Percentiles rank a stretch among this genome's conserved stretches.
These are phyloP conservation scores for Hypsopygia costalis DNA, from an alignment of 2,888 invertebrate genomes.

Conservation along the genomic window DNA sequence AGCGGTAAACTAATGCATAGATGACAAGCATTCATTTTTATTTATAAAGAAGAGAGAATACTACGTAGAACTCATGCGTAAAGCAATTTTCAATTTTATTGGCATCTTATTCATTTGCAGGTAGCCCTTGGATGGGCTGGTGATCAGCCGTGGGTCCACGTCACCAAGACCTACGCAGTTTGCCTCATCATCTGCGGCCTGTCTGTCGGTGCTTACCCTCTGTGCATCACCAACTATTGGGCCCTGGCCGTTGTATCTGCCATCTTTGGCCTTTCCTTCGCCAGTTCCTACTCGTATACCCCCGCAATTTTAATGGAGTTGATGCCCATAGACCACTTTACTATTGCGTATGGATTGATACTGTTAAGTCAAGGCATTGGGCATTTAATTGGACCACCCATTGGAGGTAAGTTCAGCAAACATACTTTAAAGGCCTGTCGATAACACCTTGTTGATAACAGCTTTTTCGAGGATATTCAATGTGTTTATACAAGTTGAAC, in stretches of 20 bases:
- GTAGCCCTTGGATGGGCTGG: conserved; percentile 92
- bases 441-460: too few species aligned
- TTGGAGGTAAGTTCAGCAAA: conserved; percentile 90
- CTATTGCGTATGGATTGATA: conserved; percentile 94
- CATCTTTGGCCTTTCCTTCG: conserved; percentile 93
- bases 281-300: conserved; percentile 94
- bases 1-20: too few species aligned
- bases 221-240: conserved; percentile 73
- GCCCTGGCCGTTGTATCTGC: conserved; percentile 74
- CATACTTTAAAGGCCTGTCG: too few species aligned
- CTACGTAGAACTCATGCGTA: too few species aligned
- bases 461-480: too few species aligned
- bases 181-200: conserved; percentile 86
- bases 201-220: conserved; percentile 81
- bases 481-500: too few species aligned
- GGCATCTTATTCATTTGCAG: conserved; percentile 63
- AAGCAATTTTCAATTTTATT: too few species aligned
- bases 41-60: too few species aligned
- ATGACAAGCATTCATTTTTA: too few species aligned
- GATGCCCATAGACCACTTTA: conserved; percentile 94
- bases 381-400: conserved; percentile 94
- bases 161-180: conserved; percentile 89
- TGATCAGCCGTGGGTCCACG: conserved; percentile 92
- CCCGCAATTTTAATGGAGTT: conserved; percentile 94
- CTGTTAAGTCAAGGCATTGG: conserved; percentile 95